Conservation (phyloP, 2,888 invertebrate genomes). For the Plebejus melissa region DNA sequence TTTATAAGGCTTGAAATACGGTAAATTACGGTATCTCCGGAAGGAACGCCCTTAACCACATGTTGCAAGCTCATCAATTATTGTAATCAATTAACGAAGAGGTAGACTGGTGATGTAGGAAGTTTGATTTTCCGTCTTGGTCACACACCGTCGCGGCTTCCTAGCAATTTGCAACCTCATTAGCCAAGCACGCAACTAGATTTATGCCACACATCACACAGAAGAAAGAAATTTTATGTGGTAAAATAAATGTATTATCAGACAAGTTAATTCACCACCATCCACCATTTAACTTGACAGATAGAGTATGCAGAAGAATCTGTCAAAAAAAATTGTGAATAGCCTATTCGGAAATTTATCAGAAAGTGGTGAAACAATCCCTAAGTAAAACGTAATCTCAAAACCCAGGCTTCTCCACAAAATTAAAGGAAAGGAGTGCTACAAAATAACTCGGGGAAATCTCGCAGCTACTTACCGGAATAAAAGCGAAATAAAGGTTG, state of each 20-base stretch:
- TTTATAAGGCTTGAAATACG: no score
- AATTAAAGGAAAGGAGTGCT: not conserved
- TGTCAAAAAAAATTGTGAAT: no score
- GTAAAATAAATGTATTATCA: no score
- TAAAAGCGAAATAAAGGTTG: slow-evolving; percentile 18
- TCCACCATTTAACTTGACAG: no score
- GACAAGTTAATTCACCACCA: no score
- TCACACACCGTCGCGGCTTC: slow-evolving; percentile 22
- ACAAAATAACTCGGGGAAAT: not conserved
- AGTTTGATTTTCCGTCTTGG: slow-evolving; percentile 17
- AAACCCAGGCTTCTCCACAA: not conserved
- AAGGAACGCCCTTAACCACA: not conserved
- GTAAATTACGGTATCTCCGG: no score
- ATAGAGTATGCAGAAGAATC: no score
- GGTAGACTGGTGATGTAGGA: not conserved
- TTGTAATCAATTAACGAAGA: slow-evolving; percentile 3
- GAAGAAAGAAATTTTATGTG: no score
- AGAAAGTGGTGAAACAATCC: no score
- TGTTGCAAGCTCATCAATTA: not conserved
- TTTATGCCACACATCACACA: not conserved
- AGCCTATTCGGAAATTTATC: no score
- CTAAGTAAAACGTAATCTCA: no score
- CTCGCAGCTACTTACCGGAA: not conserved
- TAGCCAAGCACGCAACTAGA: slow-evolving; percentile 1
- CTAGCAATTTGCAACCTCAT: slow-evolving; percentile 19